These are phyloP conservation scores for Amblyopsis hoosieri DNA, from an alignment of 2,797 vertebrate species.

Conservation along the genomic window DNA sequence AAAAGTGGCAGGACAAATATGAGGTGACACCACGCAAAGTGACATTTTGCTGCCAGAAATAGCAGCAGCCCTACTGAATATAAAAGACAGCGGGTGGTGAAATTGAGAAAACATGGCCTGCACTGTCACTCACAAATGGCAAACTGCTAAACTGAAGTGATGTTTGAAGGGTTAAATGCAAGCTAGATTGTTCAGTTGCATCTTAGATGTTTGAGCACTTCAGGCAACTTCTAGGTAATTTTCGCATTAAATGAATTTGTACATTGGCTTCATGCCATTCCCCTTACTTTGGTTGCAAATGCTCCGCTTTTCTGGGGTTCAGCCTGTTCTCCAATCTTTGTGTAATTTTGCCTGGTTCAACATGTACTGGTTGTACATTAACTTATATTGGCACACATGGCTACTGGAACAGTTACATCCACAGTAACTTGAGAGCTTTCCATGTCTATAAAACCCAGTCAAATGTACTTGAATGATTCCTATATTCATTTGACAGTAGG, in stretches of 20 bases:
- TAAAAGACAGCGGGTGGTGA: constrained; percentile 17
- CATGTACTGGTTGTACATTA: background rate
- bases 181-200: constrained; percentile 21
- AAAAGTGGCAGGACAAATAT: constrained; percentile 2
- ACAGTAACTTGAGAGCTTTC: background rate
- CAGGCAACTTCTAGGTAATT: constrained; percentile 20
- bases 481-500: background rate
- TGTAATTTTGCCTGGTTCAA: constrained; percentile 5
- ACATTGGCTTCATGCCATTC: constrained; percentile 29
- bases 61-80: constrained; percentile 5
- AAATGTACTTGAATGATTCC: background rate
- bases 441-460: background rate
- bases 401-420: background rate
- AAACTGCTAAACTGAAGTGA: constrained; percentile 26
- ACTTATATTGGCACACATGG: background rate
- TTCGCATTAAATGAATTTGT: constrained; percentile 33
- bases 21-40: constrained; percentile 26
- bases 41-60: constrained; percentile 28
- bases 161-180: constrained; percentile 42
- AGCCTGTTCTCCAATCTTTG: constrained; percentile 9
- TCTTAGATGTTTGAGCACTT: constrained; percentile 15
- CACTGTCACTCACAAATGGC: constrained; percentile 38
- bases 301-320: constrained; percentile 6
- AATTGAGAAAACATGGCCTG: constrained; percentile 12
- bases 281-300: constrained; percentile 22